A percentile compares a stretch with the other conserved stretches of the same genome.
phyloP scores from a whole-genome alignment of 2,888 invertebrate species.

The Ceraclea dissimilis region DNA sequence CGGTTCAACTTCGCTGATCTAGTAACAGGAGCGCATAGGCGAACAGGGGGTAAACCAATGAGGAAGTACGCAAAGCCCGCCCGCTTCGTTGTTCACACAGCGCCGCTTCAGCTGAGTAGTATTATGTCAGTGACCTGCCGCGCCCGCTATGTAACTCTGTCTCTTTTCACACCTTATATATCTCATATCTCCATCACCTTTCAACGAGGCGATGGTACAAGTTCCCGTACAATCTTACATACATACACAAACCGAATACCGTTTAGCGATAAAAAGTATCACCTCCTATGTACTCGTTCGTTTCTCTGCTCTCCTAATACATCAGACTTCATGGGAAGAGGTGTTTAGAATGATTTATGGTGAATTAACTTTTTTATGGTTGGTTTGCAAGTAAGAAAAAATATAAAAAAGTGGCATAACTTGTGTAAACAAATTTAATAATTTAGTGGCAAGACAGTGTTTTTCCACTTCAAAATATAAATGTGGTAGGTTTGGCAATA shows the following conservation, averaged over 20 bases:
- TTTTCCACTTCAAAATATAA: too few relatives aligned
- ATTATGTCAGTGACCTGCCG: conserved; percentile 14
- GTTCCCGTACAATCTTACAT: too few relatives aligned
- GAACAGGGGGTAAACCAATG: conserved; percentile 10
- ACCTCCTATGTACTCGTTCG: not conserved
- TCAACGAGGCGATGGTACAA: too few relatives aligned
- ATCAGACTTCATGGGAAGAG: conserved; percentile 7
- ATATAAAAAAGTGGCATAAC: too few relatives aligned
- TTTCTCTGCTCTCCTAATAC: conserved; percentile 8
- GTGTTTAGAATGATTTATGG: conserved; percentile 11
- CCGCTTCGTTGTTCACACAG: not conserved
- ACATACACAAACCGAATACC: not conserved
- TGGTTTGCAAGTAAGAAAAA: too few relatives aligned
- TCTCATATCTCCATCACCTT: not conserved
- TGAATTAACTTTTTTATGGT: not conserved
- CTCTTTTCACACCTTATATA: not conserved
- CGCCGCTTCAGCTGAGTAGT: not conserved
- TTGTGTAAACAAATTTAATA: too few relatives aligned
- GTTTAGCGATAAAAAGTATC: too few relatives aligned
- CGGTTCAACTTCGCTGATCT: conserved; percentile 14
- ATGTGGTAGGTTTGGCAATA: too few relatives aligned
- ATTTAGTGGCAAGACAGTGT: too few relatives aligned
- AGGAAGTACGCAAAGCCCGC: not conserved
- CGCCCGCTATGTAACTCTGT: not conserved
- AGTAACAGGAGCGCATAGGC: conserved; percentile 13